phyloP scores from a whole-genome alignment of 2,113 vertebrate genomes.

The Loxodonta africana region DNA sequence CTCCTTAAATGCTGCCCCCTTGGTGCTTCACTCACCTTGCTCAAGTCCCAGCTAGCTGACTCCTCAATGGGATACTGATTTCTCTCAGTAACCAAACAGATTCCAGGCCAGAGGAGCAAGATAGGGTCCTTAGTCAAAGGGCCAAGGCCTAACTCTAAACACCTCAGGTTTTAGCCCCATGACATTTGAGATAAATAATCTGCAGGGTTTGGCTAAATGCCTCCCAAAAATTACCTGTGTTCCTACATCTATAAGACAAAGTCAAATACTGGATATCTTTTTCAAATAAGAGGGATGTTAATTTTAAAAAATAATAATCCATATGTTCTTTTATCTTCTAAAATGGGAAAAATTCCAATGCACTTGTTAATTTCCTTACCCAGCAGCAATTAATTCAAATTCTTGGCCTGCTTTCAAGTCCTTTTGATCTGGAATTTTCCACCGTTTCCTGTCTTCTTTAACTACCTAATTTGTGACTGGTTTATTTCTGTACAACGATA shows the following conservation, averaged over 20 bases:
- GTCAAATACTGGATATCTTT: neutral
- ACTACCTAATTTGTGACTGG: neutral
- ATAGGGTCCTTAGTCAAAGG: neutral
- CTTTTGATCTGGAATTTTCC: neutral
- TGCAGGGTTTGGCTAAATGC: neutral
- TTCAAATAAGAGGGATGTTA: neutral
- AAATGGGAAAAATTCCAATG: neutral
- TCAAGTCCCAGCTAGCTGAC: neutral
- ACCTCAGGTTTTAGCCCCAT: neutral
- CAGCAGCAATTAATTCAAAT: neutral
- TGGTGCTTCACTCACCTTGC: neutral
- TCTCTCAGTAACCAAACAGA: neutral
- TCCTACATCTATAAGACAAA: neutral
- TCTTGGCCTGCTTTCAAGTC: neutral
- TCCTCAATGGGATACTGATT: neutral
- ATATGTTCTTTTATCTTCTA: neutral
- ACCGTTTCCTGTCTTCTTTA: constrained; percentile 18
- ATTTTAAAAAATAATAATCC: neutral
- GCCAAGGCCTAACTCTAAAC: neutral
- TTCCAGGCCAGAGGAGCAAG: neutral
- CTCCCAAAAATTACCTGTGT: neutral
- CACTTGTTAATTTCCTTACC: constrained; percentile 22
- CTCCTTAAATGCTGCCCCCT: neutral
- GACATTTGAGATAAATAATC: neutral
- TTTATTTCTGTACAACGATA: neutral